phyloP scores from a whole-genome alignment of 2,113 vertebrate genomes.

The Chaetorhynchus papuensis region DNA sequence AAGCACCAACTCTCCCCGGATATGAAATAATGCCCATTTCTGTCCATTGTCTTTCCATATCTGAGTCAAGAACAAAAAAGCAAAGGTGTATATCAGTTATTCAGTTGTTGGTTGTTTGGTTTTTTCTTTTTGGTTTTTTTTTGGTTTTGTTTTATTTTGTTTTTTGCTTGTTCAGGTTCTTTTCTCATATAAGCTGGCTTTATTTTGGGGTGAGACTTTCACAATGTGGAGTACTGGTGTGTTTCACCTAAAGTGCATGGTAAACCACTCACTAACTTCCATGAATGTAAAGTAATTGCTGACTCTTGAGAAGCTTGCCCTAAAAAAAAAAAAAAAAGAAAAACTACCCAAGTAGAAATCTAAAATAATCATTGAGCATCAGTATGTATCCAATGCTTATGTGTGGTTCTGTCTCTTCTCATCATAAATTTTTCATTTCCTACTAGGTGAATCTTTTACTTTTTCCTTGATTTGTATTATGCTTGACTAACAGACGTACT shows the following conservation, averaged over 20 bases:
- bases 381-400: neutral
- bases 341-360: neutral
- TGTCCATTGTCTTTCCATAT: neutral
- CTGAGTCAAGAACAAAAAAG: neutral
- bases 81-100: neutral
- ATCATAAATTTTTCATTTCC: neutral
- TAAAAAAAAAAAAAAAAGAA: neutral
- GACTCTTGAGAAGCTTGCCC: neutral
- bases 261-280: neutral
- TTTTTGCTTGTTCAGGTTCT: neutral
- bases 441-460: neutral
- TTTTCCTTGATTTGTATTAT: slow-evolving; percentile 13
- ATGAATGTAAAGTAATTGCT: neutral
- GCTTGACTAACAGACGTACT: slow-evolving; percentile 12
- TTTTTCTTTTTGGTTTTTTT: no score
- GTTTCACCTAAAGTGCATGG: neutral
- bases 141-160: no score
- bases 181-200: neutral
- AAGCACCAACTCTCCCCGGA: neutral
- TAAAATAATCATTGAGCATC: neutral
- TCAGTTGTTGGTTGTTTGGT: neutral
- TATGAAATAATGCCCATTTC: neutral
- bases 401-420: neutral
- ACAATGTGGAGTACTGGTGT: neutral
- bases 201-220: neutral